Percentiles rank a stretch among this genome's conserved stretches.
phyloP scores from a whole-genome alignment of 2,888 invertebrate species.

The Trichacis sp. region DNA sequence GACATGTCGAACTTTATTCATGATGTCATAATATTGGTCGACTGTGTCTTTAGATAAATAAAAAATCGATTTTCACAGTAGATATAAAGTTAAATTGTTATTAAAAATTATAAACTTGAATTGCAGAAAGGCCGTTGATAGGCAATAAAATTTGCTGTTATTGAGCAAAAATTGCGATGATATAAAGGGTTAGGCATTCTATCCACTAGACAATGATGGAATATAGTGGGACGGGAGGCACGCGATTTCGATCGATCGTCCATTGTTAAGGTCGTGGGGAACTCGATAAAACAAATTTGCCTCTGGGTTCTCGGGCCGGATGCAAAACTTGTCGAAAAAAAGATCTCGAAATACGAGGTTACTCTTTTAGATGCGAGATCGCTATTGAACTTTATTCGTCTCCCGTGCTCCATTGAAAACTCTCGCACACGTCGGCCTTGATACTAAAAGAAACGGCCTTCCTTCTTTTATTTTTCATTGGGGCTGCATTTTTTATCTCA shows the following conservation, averaged over 20 bases:
- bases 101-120: no score
- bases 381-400: conserved; percentile 33
- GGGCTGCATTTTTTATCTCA: not conserved
- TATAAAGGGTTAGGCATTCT: no score
- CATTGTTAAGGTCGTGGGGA: conserved; percentile 38
- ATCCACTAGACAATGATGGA: no score
- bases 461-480: not conserved
- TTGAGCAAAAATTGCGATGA: no score
- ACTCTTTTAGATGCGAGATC: conserved; percentile 36
- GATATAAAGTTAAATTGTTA: no score
- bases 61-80: no score
- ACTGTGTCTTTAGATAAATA: no score
- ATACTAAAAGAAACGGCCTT: conserved; percentile 25
- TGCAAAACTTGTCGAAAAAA: conserved; percentile 30
- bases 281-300: conserved; percentile 26
- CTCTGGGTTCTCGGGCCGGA: conserved; percentile 8
- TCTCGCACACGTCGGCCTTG: conserved; percentile 18
- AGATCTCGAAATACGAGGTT: conserved; percentile 34
- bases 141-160: no score
- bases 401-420: conserved; percentile 36
- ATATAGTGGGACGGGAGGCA: not conserved
- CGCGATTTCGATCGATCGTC: conserved; percentile 38
- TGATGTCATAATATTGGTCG: no score
- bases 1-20: no score
- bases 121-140: no score